Evolutionary conservation across 2,888 invertebrate genomes (phyloP), one percentile per base, ranked within the genome.

Genomic region (Odontocolon sp.): DNA sequence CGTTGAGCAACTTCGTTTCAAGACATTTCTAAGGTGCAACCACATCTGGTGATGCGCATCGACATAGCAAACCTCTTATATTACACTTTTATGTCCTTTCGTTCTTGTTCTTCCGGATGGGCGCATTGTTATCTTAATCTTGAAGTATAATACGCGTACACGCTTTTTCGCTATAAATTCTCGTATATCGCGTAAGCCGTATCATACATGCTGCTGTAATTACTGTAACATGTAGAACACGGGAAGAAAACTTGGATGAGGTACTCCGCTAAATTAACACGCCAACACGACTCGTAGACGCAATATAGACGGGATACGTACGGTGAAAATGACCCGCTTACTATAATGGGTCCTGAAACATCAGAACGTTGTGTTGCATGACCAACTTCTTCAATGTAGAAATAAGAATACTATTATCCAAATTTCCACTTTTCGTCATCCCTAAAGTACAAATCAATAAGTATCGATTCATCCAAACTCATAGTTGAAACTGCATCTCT

Each of bases 261-360:
- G 47, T 68, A 47, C 68, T 57, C 68, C 36, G 36, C 26, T 45
- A 36, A 57, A 68, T 68, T 57, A 68, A 68, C 68, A 68, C 57
- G 57, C 47, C 47, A 33, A 16, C 42, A 33, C 31, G 26, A 28
- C 31, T 11, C 14, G 14, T 36, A 33, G 14, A 54, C 8, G n/a
- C 33, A 23, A 52, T 40, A 40, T 14, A 40, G n/a, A 26, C 2
- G 21, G 8, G 36, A 16, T 8, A 6, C 18, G 33, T 54, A n/a
- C n/a, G n/a, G n/a, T n/a, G n/a, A n/a, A n/a, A n/a, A n/a, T n/a
- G n/a, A n/a, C n/a, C n/a, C n/a, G n/a, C n/a, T n/a, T n/a, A n/a
- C n/a, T n/a, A n/a, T n/a, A n/a, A n/a, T n/a, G n/a, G n/a, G n/a
- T n/a, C n/a, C n/a, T n/a, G n/a, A n/a, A n/a, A n/a, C n/a, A n/a